Evolutionary conservation across 2,113 vertebrate species (phyloP), one percentile per base, ranked within the genome.

Genomic region (Neomonachus schauinslandi): DNA sequence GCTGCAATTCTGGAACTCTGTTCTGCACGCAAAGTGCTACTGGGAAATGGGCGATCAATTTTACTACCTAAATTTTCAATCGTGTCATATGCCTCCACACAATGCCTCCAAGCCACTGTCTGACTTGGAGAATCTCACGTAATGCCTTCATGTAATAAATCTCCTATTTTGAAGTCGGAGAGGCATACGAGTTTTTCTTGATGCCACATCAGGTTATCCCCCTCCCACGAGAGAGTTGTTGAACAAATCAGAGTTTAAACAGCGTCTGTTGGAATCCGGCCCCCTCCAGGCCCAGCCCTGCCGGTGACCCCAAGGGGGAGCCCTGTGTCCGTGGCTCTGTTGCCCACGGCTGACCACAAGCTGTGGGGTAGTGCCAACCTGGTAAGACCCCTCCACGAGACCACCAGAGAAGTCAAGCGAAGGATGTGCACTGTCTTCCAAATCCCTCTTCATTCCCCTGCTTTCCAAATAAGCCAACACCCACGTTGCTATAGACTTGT

Each of bases 21-120:
- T 11, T 46, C 39, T 0, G 55, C 42, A 13, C 16, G 24, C 18
- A 12, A 9, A 36, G 26, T 7, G 88, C 72, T 53, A 12, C n/a
- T 10, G 42, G 65, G 53, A n/a, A 69, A 65, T 33, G 51, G 90
- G 15, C 12, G 33, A 46, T 31, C n/a, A 55, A 65, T 77, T 77
- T 93, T 28, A 82, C 53, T 8, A 71, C 76, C 51, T 92, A 86
- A 81, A 91, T 55, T 89, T 89, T 71, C 82, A 89, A 93, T 79
- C 55, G 83, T 28, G 71, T 88, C 67, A 61, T 65, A 92, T 33
- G 26, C 31, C 65, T 81, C 53, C 87, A 74, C 10, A 16, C 55
- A 46, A 80, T 80, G 79, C 55, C 89, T 81, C 53, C 28, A 57
- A 97, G 84, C 39, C 53, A 89, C 11, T 31, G 69, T 85, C 89